Evolutionary conservation across 2,113 vertebrate genomes (phyloP), one percentile per base, ranked within the genome.

Genomic region (Solea solea): DNA sequence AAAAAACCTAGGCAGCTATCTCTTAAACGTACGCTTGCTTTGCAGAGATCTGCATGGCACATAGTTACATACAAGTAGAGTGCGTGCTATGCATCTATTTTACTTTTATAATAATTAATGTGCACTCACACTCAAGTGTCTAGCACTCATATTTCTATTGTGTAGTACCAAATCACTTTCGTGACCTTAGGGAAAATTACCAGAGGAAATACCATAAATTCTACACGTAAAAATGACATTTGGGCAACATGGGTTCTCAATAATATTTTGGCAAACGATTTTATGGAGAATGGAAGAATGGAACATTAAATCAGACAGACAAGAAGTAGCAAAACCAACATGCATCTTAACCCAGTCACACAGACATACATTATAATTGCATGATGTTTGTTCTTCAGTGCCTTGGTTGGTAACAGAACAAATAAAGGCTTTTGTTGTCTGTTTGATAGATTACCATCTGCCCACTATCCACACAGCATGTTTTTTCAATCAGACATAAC

Each of bases 391-490:
- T 73, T 81, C 75, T 77, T 64, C 54, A 59, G 50, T 78, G 78
- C 50, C 49, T 83, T 34, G 34, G 34, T 34, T 34, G 34, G 34
- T 34, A 8, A 79, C 53, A 48, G 52, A 74, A 82, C 45, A 76
- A 83, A 72, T 86, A 82, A 85, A 86, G 88, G 78, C 76, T 81
- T 87, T 72, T 72, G 67, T 86, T 85, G 81, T 88, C 82, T 76
- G 76, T 85, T 86, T 91, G 89, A 90, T 82, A 88, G 86, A 84
- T 89, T 84, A 87, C 86, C 83, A 91, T 86, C 86, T 82, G 72
- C 42, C 82, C 76, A 84, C 75, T 76, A 74, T 76, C 80, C 83
- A 81, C 69, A 80, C 59, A 64, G 80, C 81, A 85, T 83, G 87
- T 88, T 88, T 90, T 74, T 69, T 89, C 91, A 89, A 88, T 90